Evolutionary conservation across 2,888 invertebrate species (phyloP), one percentile per base, ranked within the genome.

Genomic region (Silvanus unidentatus): DNA sequence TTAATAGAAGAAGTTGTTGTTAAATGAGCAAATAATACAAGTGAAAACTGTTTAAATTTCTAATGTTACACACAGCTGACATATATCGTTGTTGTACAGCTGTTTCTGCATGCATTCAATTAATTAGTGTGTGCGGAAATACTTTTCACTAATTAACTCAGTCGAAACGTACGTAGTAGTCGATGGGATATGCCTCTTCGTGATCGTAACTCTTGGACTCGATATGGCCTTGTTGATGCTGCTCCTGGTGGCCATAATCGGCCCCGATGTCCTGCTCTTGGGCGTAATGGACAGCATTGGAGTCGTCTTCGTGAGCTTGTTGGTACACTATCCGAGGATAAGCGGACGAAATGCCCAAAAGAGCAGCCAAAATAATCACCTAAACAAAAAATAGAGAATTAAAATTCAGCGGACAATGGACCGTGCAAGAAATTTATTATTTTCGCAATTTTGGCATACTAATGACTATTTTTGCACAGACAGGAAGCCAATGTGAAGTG

Each of bases 81-180:
- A 22, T 22, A 8, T 22, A 32, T 12, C 3, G n/a, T 32, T 32
- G 11, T 32, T 32, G 3, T 22, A 22, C 22, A 22, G 8, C 4
- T 32, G 32, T 32, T 32, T 32, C n/a, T 32, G 10, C 5, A 12
- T n/a, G 3, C n/a, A 8, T n/a, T n/a, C n/a, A n/a, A n/a, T n/a
- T n/a, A n/a, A n/a, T n/a, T n/a, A n/a, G n/a, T n/a, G n/a, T n/a
- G n/a, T n/a, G n/a, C n/a, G n/a, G n/a, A n/a, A n/a, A n/a, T n/a
- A 22, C 3, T 22, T 22, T 22, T 22, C 22, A 22, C 32, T 32
- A 32, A 32, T 32, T 32, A 8, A 54, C 59, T 56, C n/a, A n/a
- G n/a, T n/a, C n/a, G n/a, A n/a, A n/a, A n/a, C n/a, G n/a, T 53
- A 59, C 59, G 52, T 59, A 57, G 44, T 57, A 59, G 44, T 59